Base-by-base conservation (phyloP, 2,888 invertebrate genomes). In the Eulithis prunata region DNA sequence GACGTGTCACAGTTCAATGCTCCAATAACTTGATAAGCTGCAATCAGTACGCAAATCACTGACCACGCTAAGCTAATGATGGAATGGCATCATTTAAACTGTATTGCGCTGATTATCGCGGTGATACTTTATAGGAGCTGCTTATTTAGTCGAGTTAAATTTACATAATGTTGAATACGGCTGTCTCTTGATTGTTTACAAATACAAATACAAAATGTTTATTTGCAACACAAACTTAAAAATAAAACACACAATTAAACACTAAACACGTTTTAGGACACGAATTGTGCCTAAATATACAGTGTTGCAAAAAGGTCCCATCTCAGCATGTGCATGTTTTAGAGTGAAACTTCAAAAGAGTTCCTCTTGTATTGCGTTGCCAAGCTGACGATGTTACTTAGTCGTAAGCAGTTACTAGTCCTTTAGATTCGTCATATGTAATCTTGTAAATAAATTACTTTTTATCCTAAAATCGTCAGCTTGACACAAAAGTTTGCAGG, bases 1-100 rank as follows among this genome's bases (percentile, higher is more conserved):
- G 76, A 75, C 73, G 66, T 84, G 87, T 89, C 85, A 88, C 87
- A 90, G 87, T 89, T 89, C 86, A 87, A 82, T 87, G 90, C 86
- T 87, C 86, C 76, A 85, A 84, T 90, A 86, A 85, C 76, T 79
- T 71, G 54, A 68, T 64, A 71, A 68, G 75, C 75, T 77, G 71
- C 72, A 80, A 83, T 85, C 77, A 80, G 66, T 72, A 71, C 70
- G 73, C 71, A 74, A 78, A 76, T 72, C 70, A 66, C 64, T 49
- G 69, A 57, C 59, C 57, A 66, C 61, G 21, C 47, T 32, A 45
- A 56, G 36, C 21, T 21, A 21, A 21, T 21, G 21, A 21, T 21
- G 21, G 21, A 21, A 21, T 54, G 38, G 41, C 55, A 38, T 55
- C 38, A 21, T 46, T 61, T 7, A 21, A 54, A 61, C 54, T 38